A percentile compares a stretch with the other conserved stretches of the same genome.
Conservation (phyloP, 2,888 invertebrate species). For the Aphodius granarius region DNA sequence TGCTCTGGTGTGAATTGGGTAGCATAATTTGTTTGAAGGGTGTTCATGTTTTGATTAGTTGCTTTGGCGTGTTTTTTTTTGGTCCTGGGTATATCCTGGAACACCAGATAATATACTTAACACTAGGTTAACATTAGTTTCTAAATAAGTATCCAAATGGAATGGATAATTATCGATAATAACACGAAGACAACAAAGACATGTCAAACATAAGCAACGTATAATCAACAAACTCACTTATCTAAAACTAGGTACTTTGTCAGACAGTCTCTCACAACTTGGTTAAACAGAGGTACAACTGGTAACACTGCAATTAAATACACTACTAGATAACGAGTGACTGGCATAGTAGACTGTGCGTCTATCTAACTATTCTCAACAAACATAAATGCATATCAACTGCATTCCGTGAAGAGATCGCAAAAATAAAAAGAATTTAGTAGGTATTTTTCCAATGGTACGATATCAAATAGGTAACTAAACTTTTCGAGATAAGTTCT, state of each 20-base stretch:
- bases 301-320: background rate
- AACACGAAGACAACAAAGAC: background rate
- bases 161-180: background rate
- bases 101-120: background rate
- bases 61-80: background rate
- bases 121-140: too few species aligned
- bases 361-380: background rate
- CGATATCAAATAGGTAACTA: background rate
- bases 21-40: constrained; percentile 4
- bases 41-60: background rate
- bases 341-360: background rate
- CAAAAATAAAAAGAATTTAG: background rate
- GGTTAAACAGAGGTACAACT: background rate
- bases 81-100: background rate
- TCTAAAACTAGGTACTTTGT: background rate
- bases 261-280: background rate
- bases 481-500: background rate
- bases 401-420: background rate
- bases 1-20: background rate
- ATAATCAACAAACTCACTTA: background rate
- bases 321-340: background rate
- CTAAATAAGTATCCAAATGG: background rate
- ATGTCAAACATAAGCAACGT: background rate
- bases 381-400: background rate
- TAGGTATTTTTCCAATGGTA: background rate